Evolutionary conservation across 2,113 vertebrate species (phyloP), one percentile per base, ranked within the genome.

Genomic region (Plecotus auritus): DNA sequence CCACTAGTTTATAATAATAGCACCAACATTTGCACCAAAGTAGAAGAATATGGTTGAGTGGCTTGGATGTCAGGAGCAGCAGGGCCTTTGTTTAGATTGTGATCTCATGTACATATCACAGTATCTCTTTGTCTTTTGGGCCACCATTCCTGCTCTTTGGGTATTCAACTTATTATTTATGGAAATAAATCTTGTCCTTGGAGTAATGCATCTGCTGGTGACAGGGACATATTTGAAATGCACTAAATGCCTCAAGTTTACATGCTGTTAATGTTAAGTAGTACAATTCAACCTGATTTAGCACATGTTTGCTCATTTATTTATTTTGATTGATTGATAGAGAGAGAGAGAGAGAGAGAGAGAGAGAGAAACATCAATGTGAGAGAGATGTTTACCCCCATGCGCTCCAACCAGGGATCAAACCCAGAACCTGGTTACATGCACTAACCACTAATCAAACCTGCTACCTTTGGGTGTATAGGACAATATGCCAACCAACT

Each of bases 131-230:
- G 76, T 73, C 32, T 72, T 9, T 2, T 0, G 26, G 35, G 54
- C 8, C 51, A 18, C 30, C 56, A 20, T n/a, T 84, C 72, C 47
- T 61, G 16, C 32, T 93, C 61, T 40, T 49, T 87, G 45, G 22
- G 61, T 40, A 17, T 56, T n/a, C 47, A 61, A 90, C 70, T 56
- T 70, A 84, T 92, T 96, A 90, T 87, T 91, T 90, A 73, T 88
- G 77, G 59, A 92, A 84, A 83, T 64, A 80, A 85, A 80, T 30
- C 67, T 91, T 91, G 84, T 80, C 42, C 66, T 88, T 84, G 13
- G 64, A 78, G 40, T 18, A 64, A 73, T 16, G 35, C 78, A 28
- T 78, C n/a, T 90, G 14, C 93, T 83, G 56, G 70, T 84, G 85
- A 95, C 76, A 59, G 84, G 85, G 37, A 73, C 30, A 20, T 82